Conservation (phyloP, 2,113 vertebrate genomes). For the Cephalopholis sonnerati region DNA sequence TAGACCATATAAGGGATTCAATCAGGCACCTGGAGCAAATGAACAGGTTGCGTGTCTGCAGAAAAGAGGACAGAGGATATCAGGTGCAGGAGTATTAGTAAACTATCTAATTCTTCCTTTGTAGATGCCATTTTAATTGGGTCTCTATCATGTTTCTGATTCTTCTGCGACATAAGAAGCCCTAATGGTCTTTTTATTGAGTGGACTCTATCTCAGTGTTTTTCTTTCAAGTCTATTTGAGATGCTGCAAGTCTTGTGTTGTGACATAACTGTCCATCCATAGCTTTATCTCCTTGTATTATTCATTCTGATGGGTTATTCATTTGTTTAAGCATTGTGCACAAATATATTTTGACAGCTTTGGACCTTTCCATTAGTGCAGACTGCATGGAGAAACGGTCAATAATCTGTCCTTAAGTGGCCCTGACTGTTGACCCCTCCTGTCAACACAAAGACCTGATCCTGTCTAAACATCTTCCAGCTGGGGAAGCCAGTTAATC, state of each 20-base stretch:
- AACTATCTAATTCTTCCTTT: constrained; percentile 15
- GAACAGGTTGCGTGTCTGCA: neutral
- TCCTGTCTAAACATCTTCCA: constrained; percentile 58
- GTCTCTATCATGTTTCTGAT: constrained; percentile 30
- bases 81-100: constrained; percentile 12
- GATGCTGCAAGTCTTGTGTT: constrained; percentile 37
- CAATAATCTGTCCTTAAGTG: constrained; percentile 58
- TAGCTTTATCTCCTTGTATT: constrained; percentile 37
- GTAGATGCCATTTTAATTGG: constrained; percentile 21
- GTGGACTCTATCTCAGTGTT: constrained; percentile 11
- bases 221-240: constrained; percentile 36
- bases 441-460: constrained; percentile 51
- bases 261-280: constrained; percentile 43
- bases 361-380: constrained; percentile 35
- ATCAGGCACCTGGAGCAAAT: neutral
- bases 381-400: constrained; percentile 34
- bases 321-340: constrained; percentile 44
- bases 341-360: constrained; percentile 60
- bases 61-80: constrained; percentile 7
- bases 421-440: constrained; percentile 59
- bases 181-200: constrained; percentile 58
- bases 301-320: constrained; percentile 51
- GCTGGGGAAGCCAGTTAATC: constrained; percentile 27
- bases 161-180: neutral
- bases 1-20: constrained; percentile 20